Conservation (phyloP, 2,113 vertebrate species). For the Macquaria ambigua region DNA sequence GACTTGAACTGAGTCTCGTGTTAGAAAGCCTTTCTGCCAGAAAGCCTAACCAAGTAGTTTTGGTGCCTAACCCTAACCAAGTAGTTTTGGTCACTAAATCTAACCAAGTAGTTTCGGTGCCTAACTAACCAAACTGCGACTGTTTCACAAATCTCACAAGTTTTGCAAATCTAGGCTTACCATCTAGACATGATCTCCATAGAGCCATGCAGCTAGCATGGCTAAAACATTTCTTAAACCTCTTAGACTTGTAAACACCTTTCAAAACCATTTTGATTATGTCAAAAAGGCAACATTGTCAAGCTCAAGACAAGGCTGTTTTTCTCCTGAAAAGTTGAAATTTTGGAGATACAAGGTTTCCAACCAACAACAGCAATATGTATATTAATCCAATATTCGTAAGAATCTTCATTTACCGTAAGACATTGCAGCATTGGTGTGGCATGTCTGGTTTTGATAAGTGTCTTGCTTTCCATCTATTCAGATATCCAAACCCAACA, state of each 20-base stretch:
- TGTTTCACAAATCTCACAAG: too few species aligned
- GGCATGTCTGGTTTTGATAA: slow-evolving; percentile 32
- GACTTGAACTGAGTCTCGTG: too few species aligned
- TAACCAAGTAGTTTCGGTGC: too few species aligned
- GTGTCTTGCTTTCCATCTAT: slow-evolving; percentile 34
- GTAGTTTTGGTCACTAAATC: too few species aligned
- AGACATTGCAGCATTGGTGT: background rate
- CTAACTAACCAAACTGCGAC: too few species aligned
- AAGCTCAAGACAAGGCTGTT: background rate
- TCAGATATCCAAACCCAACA: slow-evolving; percentile 36
- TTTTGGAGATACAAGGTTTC: background rate
- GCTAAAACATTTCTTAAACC: background rate
- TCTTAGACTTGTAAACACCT: background rate
- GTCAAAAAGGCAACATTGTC: background rate
- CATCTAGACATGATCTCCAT: background rate
- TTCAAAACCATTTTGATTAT: background rate
- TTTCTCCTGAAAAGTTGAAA: background rate
- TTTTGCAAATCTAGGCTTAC: too few species aligned
- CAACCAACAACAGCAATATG: background rate
- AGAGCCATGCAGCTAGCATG: background rate
- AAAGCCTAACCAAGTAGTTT: too few species aligned
- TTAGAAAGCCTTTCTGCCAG: too few species aligned
- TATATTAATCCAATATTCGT: background rate
- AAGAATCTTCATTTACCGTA: background rate
- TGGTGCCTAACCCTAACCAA: too few species aligned